These are phyloP conservation scores for Philopotamus ludificatus DNA, from an alignment of 1,140 invertebrate species.

Conservation along the genomic window DNA sequence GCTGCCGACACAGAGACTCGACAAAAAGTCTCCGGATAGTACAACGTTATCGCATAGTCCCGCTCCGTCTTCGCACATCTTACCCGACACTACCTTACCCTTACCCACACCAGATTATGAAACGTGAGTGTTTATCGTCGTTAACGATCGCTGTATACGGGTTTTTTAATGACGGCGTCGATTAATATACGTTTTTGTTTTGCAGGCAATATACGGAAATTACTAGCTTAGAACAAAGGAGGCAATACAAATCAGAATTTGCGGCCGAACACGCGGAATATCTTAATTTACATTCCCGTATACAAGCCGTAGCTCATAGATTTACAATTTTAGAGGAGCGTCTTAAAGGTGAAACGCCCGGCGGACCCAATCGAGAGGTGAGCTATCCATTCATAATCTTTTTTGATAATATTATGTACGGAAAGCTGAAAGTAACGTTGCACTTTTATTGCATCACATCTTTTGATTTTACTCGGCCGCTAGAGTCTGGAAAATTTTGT, in stretches of 20 bases:
- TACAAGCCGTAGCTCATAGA: slow-evolving; percentile 72
- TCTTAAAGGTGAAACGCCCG: slow-evolving; percentile 57
- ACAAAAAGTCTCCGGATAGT: slow-evolving; percentile 39
- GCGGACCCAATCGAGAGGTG: slow-evolving; percentile 57
- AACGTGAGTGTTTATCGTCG: background rate
- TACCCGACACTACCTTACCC: background rate
- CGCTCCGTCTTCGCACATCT: slow-evolving; percentile 1
- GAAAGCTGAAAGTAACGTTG: too few relatives aligned
- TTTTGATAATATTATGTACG: slow-evolving; percentile 3
- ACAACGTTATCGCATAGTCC: slow-evolving; percentile 31
- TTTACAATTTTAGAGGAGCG: slow-evolving; percentile 73
- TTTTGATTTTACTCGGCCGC: too few relatives aligned
- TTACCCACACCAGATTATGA: slow-evolving; percentile 17
- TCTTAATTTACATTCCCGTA: slow-evolving; percentile 67
- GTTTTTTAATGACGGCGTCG: background rate
- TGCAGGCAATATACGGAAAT: slow-evolving; percentile 79
- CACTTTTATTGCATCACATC: too few relatives aligned
- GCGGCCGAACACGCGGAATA: slow-evolving; percentile 84
- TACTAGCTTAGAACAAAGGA: slow-evolving; percentile 69
- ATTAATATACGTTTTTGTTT: too few relatives aligned
- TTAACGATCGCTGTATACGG: too few relatives aligned
- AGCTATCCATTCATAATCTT: slow-evolving; percentile 24
- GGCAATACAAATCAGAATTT: slow-evolving; percentile 86
- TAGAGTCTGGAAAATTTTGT: too few relatives aligned
- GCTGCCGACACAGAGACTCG: slow-evolving; percentile 12